Evolutionary conservation across 1,140 invertebrate genomes (phyloP).

Genomic region (Drosophila arawakana): DNA sequence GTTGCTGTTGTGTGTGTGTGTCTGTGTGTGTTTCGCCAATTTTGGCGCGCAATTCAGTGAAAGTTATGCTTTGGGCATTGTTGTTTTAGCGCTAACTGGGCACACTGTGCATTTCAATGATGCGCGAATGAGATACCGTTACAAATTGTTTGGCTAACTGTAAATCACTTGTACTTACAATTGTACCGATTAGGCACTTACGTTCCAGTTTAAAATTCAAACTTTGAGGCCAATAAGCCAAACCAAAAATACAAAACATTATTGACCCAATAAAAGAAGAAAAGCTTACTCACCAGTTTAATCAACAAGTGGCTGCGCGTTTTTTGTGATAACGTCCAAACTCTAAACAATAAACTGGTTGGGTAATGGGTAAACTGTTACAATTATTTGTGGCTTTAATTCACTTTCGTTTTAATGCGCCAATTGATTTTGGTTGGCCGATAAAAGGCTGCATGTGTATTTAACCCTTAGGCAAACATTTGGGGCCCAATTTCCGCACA

Average conservation of each 20-base stretch:
- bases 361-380: slow-evolving; percentile 35
- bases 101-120: slow-evolving; percentile 41
- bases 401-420: slow-evolving; percentile 58
- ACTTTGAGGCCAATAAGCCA: slow-evolving; percentile 1
- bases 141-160: slow-evolving; percentile 6
- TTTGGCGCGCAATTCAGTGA: slow-evolving; percentile 69
- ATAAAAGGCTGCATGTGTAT: slow-evolving; percentile 40
- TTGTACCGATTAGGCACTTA: background rate
- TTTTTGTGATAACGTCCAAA: slow-evolving; percentile 26
- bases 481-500: slow-evolving; percentile 40
- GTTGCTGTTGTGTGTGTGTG: slow-evolving; percentile 8
- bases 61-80: slow-evolving; percentile 52
- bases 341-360: slow-evolving; percentile 24
- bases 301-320: slow-evolving; percentile 31
- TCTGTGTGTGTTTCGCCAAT: slow-evolving; percentile 46
- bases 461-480: slow-evolving; percentile 46
- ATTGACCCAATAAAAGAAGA: slow-evolving; percentile 13
- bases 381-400: slow-evolving; percentile 55
- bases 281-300: slow-evolving; percentile 42
- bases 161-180: slow-evolving; percentile 1
- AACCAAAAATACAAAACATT: background rate
- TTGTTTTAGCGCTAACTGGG: slow-evolving; percentile 24
- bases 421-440: slow-evolving; percentile 48
- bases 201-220: background rate
- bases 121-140: slow-evolving; percentile 56